These are phyloP conservation scores for Lamprologus lemairii DNA, from an alignment of 2,113 vertebrate genomes.

Conservation along the genomic window DNA sequence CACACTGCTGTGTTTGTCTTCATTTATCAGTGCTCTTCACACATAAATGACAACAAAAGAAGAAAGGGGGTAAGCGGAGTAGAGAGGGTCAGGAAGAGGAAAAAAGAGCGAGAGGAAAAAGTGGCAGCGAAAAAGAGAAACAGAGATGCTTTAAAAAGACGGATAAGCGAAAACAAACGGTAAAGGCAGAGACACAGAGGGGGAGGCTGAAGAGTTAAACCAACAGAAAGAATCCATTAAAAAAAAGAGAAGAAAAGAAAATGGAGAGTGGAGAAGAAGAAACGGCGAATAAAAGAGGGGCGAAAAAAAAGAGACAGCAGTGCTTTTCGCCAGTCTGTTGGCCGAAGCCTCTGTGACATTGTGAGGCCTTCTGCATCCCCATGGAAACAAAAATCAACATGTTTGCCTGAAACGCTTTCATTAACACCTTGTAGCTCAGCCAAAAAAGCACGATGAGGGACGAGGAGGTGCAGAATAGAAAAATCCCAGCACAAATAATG, in stretches of 20 bases:
- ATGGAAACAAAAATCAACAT: constrained; percentile 59
- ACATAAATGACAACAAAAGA: constrained; percentile 49
- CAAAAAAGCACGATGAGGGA: constrained; percentile 32
- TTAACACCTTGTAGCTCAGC: constrained; percentile 39
- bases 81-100: constrained; percentile 4
- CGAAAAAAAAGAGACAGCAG: background rate
- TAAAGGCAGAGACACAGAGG: background rate
- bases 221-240: background rate
- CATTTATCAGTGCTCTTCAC: constrained; percentile 69
- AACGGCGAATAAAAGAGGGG: background rate
- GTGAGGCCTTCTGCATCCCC: constrained; percentile 46
- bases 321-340: constrained; percentile 27
- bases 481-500: constrained; percentile 48
- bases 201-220: background rate
- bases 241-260: background rate
- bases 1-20: constrained; percentile 40
- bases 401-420: constrained; percentile 58
- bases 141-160: background rate
- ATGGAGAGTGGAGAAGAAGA: background rate
- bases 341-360: constrained; percentile 54
- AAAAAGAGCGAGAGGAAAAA: background rate
- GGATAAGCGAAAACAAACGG: background rate
- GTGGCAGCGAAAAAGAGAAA: background rate
- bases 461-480: constrained; percentile 6
- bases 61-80: constrained; percentile 25